Evolutionary conservation across 35 echinoderm and acorn worm genomes (phyloP).

Genomic region (Amphiura filiformis): DNA sequence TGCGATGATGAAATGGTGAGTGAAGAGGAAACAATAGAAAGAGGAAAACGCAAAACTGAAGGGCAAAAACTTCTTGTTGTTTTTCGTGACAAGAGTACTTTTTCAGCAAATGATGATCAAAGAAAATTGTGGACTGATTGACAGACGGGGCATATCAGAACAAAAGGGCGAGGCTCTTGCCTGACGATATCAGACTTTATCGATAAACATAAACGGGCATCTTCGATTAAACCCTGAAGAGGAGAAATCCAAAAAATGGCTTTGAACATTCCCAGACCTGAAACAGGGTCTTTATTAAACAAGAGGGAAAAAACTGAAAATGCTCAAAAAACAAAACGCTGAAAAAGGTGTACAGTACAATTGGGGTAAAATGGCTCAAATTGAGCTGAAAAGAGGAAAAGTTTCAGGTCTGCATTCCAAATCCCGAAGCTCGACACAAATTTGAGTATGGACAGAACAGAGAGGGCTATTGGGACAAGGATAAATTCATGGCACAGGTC

Average conservation of each 20-base stretch:
- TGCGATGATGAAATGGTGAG: no score
- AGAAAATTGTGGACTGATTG: neutral
- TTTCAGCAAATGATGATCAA: neutral
- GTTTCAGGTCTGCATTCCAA: no score
- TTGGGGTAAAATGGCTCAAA: no score
- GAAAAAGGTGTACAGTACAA: no score
- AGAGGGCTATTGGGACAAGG: neutral
- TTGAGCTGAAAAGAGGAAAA: no score
- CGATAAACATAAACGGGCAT: neutral
- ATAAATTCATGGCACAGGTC: neutral
- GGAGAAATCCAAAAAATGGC: neutral
- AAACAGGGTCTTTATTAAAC: no score
- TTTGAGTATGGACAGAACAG: conserved; percentile 16
- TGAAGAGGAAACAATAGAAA: neutral
- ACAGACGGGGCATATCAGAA: neutral
- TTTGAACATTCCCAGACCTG: no score
- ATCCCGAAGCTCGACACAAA: neutral
- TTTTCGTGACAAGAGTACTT: neutral
- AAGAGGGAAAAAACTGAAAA: no score
- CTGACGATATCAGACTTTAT: neutral
- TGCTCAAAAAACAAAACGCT: no score
- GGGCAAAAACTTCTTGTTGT: neutral
- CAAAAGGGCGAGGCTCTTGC: neutral
- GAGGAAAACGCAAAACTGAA: neutral
- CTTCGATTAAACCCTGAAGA: neutral